Percentiles rank a stretch among this genome's conserved stretches.
Conservation (phyloP, 2,797 vertebrate genomes). For the Pseudomugil tenellus region DNA sequence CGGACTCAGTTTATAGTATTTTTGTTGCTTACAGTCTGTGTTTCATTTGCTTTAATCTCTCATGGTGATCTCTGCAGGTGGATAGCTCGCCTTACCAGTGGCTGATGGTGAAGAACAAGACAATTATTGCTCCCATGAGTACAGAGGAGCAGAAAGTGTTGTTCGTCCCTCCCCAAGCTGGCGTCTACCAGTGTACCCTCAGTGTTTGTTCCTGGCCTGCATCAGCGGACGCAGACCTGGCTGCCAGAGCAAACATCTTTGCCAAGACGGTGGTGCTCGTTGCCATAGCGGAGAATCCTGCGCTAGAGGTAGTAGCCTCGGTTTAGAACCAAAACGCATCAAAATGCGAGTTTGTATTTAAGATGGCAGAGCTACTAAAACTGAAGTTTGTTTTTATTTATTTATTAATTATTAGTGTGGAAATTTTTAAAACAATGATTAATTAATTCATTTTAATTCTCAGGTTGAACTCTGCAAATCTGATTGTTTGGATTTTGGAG, state of each 20-base stretch:
- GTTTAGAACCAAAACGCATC: neutral
- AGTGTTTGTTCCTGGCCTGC: conserved; percentile 94
- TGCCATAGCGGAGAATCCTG: conserved; percentile 91
- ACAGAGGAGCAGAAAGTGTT: conserved; percentile 93
- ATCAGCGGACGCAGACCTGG: conserved; percentile 86
- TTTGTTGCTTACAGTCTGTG: neutral
- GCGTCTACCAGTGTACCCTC: conserved; percentile 91
- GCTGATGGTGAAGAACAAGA: conserved; percentile 95
- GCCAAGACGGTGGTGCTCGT: conserved; percentile 88
- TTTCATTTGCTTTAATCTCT: neutral
- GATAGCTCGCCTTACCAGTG: conserved; percentile 88
- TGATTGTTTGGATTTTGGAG: conserved; percentile 91
- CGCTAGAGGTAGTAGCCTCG: conserved; percentile 83
- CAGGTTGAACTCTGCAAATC: conserved; percentile 87
- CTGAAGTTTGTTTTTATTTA: neutral
- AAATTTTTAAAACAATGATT: neutral
- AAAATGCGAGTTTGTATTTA: neutral
- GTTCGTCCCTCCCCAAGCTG: conserved; percentile 88
- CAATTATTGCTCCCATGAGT: conserved; percentile 89
- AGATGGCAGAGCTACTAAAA: neutral
- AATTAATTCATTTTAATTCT: conserved; percentile 27
- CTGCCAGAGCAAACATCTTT: conserved; percentile 87
- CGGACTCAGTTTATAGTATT: neutral
- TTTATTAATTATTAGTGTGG: neutral
- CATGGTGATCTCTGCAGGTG: conserved; percentile 74